A percentile compares a stretch with the other conserved stretches of the same genome.
Evolutionary conservation across 2,888 invertebrate genomes (phyloP).

Genomic region (Lepidocyrtinus sp.): DNA sequence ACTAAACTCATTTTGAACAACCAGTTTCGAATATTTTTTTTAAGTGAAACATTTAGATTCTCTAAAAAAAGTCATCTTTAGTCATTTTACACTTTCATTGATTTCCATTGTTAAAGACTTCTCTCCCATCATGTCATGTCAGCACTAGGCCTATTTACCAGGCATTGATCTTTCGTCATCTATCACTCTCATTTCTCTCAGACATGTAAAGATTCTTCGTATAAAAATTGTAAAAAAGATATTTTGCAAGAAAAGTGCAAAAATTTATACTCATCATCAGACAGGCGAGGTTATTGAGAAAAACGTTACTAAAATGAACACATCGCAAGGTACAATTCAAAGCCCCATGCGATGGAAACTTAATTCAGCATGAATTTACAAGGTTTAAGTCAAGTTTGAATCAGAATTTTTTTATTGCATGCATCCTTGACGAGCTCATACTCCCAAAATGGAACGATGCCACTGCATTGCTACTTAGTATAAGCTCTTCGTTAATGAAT

Average conservation of each 20-base stretch:
- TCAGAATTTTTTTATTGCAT: constrained; percentile 36
- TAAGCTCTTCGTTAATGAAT: constrained; percentile 39
- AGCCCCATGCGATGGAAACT: no score
- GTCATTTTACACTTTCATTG: background rate
- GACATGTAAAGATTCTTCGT: background rate
- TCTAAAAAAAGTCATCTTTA: no score
- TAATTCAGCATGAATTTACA: background rate
- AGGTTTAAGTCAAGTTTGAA: background rate
- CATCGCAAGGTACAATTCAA: no score
- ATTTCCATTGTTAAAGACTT: background rate
- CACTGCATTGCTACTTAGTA: no score
- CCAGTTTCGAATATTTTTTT: no score
- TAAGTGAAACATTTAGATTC: no score
- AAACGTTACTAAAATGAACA: background rate
- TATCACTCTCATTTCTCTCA: background rate
- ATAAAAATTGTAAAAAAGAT: background rate
- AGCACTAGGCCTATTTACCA: background rate
- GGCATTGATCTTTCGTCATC: background rate
- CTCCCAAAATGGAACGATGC: no score
- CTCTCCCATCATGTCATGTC: background rate
- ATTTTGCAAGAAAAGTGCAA: background rate
- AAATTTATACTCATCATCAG: background rate
- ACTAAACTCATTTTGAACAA: no score
- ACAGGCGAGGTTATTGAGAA: background rate
- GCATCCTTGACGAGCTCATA: constrained; percentile 55